Percentiles rank a stretch among this genome's conserved stretches.
phyloP scores from a whole-genome alignment of 2,113 vertebrate species.

The Centropus unirufus region DNA sequence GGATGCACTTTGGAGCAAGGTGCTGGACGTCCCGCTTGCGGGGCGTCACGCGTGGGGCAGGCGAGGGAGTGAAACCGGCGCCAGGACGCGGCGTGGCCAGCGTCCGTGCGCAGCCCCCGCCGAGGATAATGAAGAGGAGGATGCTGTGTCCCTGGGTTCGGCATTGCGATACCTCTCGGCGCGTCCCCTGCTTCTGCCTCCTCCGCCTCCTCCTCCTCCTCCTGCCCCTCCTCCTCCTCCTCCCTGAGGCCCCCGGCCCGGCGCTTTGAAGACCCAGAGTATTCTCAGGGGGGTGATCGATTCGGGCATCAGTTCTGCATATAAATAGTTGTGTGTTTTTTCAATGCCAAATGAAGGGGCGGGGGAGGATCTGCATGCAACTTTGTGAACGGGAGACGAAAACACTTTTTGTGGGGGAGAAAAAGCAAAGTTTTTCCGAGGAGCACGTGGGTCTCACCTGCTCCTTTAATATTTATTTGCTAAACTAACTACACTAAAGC shows the following conservation, averaged over 20 bases:
- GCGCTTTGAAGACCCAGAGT: not conserved
- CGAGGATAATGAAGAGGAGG: not conserved
- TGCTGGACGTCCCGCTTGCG: not conserved
- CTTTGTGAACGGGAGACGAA: not conserved
- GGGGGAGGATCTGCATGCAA: not conserved
- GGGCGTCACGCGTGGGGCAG: not conserved
- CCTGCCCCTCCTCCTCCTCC: too few species aligned
- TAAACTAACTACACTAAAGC: not conserved
- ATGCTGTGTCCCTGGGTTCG: not conserved
- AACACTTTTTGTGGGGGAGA: not conserved
- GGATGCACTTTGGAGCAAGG: not conserved
- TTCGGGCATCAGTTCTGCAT: not conserved
- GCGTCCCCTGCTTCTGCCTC: not conserved
- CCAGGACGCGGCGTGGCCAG: not conserved
- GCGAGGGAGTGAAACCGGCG: not conserved
- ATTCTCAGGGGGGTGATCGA: not conserved
- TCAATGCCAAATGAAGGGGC: not conserved
- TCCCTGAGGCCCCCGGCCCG: fast-evolving
- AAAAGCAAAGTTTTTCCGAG: not conserved
- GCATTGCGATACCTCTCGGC: not conserved
- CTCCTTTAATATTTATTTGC: not conserved
- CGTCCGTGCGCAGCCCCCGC: not conserved
- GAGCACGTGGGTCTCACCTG: not conserved
- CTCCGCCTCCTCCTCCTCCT: too few species aligned
- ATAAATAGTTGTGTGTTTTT: not conserved